These are phyloP conservation scores for Phocoena sinus DNA, from an alignment of 2,113 vertebrate species.

Conservation along the genomic window DNA sequence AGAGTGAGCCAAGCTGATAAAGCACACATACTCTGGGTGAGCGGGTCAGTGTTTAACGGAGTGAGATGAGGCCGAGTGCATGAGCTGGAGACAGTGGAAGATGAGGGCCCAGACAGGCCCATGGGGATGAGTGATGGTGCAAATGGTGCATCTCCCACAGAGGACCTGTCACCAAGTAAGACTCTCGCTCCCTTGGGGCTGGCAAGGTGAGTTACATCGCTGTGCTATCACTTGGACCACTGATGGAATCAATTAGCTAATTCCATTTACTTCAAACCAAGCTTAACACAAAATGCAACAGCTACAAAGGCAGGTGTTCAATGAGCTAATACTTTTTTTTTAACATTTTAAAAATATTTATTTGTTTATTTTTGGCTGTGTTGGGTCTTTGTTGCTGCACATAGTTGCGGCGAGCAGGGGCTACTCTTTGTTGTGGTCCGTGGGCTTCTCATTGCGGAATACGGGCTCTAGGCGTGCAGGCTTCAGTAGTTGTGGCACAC, in stretches of 20 bases:
- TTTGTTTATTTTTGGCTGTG: background rate
- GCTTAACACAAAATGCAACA: background rate
- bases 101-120: too few relatives aligned
- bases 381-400: background rate
- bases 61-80: background rate
- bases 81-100: background rate
- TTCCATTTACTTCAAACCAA: background rate
- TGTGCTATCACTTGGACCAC: background rate
- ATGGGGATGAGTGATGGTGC: rapidly evolving
- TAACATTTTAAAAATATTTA: rapidly evolving
- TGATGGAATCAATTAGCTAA: background rate
- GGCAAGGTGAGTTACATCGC: background rate
- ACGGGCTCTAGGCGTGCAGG: background rate
- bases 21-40: background rate
- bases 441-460: background rate
- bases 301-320: background rate
- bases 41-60: background rate
- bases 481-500: background rate
- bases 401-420: background rate
- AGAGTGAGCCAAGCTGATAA: background rate
- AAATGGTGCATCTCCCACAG: background rate
- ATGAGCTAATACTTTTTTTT: background rate
- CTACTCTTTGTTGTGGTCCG: background rate
- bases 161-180: background rate
- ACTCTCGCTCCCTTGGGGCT: background rate